Base-by-base conservation (phyloP, 2,113 vertebrate genomes). In the Gymnocephalus cernua region DNA sequence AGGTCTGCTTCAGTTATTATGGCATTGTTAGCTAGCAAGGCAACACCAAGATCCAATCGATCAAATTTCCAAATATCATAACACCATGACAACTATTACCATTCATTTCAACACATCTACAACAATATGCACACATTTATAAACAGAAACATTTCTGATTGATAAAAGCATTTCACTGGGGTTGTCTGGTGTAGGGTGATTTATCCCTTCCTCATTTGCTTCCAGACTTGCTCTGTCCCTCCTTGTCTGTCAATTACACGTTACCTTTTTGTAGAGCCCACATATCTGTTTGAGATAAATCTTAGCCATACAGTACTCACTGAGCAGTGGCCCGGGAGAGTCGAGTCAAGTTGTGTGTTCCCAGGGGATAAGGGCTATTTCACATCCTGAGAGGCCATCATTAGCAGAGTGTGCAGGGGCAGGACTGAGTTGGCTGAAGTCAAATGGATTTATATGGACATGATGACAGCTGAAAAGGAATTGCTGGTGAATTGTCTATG, bases 261-360 rank as follows among this genome's bases (percentile, higher is more conserved):
- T 83, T 21, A 27, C 56, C 19, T 69, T 79, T 88, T 29, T 84
- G 41, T 70, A 61, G 73, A 75, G 56, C 63, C 70, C 86, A 74
- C 48, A 74, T 91, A 90, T 72, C 87, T 68, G 59, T 41, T 45
- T 63, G 72, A 92, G 79, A 87, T 89, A 89, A 91, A 89, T 53
- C 83, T 61, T 41, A 79, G 77, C 69, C 81, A 74, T 67, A 81
- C 66, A 63, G 66, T 68, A 58, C 53, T 77, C 72, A 61, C 66
- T 70, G n/a, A 89, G 79, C 48, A 71, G 61, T 56, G 38, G 50
- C 74, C 62, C 18, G 0, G 8, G 62, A 79, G 62, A 64, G 61
- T 80, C 1, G 29, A 84, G 63, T 70, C 18, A 76, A 76, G 69
- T 74, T 80, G 66, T 76, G 65, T 83, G 67, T 83, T 83, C 67